Evolutionary conservation across 2,113 vertebrate genomes (phyloP), one percentile per base, ranked within the genome.

Genomic region (Percina caprodes): DNA sequence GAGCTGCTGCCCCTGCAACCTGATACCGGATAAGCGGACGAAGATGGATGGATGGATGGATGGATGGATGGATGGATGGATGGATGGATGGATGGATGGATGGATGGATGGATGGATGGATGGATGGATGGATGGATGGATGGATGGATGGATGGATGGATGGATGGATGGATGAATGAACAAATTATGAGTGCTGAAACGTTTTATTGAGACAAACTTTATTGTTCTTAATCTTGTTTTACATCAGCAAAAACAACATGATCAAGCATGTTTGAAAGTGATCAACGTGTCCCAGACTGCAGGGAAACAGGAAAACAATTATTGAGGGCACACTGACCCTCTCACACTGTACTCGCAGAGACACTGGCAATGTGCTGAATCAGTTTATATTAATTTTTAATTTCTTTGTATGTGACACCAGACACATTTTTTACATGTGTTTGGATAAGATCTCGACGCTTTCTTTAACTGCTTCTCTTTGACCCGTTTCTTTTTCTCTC

Each of bases 401-500:
- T 51, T 51, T 6, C 19, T 35, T 63, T 26, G 33, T 70, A 39
- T 72, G 7, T 54, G 39, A 72, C 24, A 1, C 16, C 26, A 26
- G 30, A 59, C 45, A n/a, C 1, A 45, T 59, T 48, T 11, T 42
- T 54, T 10, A 69, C 24, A 33, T 26, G 1, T 68, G 49, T 71
- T 79, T 77, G 56, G 14, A 48, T 74, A 67, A 39, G 35, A 39
- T 39, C 61, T n/a, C 74, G 45, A 55, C 42, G 54, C 59, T 54
- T 60, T 56, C 46, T 33, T 66, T 26, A 24, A 63, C 81, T 49
- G 45, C 72, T 56, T 73, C 42, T 52, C 65, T 63, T 58, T 74
- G 79, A 71, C 78, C 66, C 70, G 79, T 33, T 69, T 39, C 70
- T 61, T 46, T 74, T 58, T 51, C 62, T 56, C 77, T 62, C 86